Base-by-base conservation (phyloP, 2,888 invertebrate species). In the Heliconius ismenius region DNA sequence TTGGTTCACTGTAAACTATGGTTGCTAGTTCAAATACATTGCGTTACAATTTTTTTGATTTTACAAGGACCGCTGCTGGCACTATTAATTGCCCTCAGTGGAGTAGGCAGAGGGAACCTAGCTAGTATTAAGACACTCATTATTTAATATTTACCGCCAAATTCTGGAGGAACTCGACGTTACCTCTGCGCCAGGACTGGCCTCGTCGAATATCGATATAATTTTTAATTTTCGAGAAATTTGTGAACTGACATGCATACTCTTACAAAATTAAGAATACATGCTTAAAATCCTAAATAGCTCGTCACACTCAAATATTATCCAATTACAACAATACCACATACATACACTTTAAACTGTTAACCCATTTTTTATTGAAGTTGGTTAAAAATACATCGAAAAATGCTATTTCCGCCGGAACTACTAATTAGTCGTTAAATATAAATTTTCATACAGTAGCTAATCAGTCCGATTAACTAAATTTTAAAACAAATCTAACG, bases 371-470 rank as follows among this genome's bases (percentile, higher is more conserved):
- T 58, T n/a, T 4, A n/a, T n/a, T n/a, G 1, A n/a, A 58, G n/a
- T n/a, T 11, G 58, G 58, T n/a, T 10, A 58, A 58, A 58, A 58
- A 58, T n/a, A 58, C 0, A 58, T 11, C 11, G 4, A 10, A 64
- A 65, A 36, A 36, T 36, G 1, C 13, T n/a, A 36, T n/a, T 36
- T 36, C 65, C 65, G n/a, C n/a, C 36, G 65, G 64, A 65, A 65
- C 64, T 36, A 36, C 39, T 67, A 67, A 67, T 67, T 15, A 43
- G 1, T 67, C 9, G 24, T 67, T 11, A 43, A 67, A 43, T 39
- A 7, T 39, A 15, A 65, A 43, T 24, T 24, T 67, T 24, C 24
- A 39, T 65, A 67, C 67, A 43, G 67, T 67, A 67, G 67, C 67
- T 10, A 67, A 67, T 67, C 39, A 67, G 67, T 67, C 39, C 67